Evolutionary conservation across 2,797 vertebrate species (phyloP).

Genomic region (Threskiornis aethiopicus): DNA sequence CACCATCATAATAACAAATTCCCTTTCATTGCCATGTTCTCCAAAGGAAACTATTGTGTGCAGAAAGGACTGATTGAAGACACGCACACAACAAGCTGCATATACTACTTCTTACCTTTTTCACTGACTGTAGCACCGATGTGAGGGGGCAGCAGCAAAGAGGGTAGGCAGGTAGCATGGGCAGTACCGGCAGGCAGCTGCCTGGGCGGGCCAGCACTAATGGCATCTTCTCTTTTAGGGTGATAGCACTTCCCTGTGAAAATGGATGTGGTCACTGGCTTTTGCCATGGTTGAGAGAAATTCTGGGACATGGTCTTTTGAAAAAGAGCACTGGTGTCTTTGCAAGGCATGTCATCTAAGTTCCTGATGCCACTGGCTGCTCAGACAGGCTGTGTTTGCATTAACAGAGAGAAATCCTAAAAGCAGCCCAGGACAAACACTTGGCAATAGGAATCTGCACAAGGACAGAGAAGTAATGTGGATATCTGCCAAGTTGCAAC

Average conservation of each 20-base stretch:
- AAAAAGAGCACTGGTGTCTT: neutral
- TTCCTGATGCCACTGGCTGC: neutral
- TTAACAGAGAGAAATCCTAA: neutral
- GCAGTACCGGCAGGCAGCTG: neutral
- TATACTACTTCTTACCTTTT: neutral
- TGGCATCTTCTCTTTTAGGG: neutral
- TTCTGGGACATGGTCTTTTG: accelerated
- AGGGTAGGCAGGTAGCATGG: neutral
- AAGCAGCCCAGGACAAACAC: neutral
- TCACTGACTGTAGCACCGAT: accelerated
- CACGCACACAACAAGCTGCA: accelerated
- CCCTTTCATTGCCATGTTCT: neutral
- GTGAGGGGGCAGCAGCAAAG: neutral
- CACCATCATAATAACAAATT: neutral
- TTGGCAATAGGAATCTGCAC: neutral
- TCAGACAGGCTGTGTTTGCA: neutral
- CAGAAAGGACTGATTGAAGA: neutral
- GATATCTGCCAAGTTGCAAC: neutral
- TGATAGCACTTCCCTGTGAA: neutral
- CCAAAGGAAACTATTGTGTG: neutral
- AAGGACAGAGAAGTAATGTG: neutral
- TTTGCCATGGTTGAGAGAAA: neutral
- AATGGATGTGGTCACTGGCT: neutral
- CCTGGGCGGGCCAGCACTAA: neutral
- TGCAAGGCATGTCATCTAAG: neutral